Percentiles rank a stretch among this genome's conserved stretches.
These are phyloP conservation scores for Stictocephala bisonia DNA, from an alignment of 2,888 invertebrate species.

Conservation along the genomic window DNA sequence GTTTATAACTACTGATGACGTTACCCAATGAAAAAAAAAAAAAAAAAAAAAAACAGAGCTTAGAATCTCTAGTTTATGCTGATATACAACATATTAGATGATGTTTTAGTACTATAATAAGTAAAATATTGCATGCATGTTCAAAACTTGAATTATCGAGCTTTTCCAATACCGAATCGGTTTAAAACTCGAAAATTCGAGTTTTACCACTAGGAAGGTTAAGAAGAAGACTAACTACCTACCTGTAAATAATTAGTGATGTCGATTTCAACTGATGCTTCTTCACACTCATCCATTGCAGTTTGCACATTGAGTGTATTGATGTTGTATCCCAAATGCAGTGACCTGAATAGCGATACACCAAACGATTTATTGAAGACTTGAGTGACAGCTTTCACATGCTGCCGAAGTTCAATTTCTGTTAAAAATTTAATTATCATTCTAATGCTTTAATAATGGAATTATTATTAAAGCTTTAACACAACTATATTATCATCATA, in stretches of 20 bases:
- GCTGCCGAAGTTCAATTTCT: constrained; percentile 67
- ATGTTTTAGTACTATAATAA: too few relatives aligned
- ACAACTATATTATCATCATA: too few relatives aligned
- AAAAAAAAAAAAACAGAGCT: too few relatives aligned
- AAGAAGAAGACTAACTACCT: constrained; percentile 35
- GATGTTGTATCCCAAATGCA: constrained; percentile 71
- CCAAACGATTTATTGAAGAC: constrained; percentile 72
- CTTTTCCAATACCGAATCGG: too few relatives aligned
- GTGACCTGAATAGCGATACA: constrained; percentile 70
- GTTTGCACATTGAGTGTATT: constrained; percentile 74
- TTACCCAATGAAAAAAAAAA: too few relatives aligned
- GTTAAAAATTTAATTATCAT: constrained; percentile 7
- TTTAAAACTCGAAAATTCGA: too few relatives aligned
- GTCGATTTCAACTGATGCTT: constrained; percentile 74
- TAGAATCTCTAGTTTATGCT: too few relatives aligned
- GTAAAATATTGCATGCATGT: too few relatives aligned
- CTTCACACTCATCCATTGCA: constrained; percentile 78
- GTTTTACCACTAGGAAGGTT: too few relatives aligned
- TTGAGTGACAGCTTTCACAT: constrained; percentile 70
- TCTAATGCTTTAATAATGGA: constrained; percentile 36
- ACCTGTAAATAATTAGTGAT: constrained; percentile 74
- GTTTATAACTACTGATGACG: too few relatives aligned
- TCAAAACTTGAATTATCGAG: too few relatives aligned
- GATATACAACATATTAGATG: too few relatives aligned
- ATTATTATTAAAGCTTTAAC: constrained; percentile 26